phyloP scores from a whole-genome alignment of 2,113 vertebrate genomes.

The Anguilla japonica region DNA sequence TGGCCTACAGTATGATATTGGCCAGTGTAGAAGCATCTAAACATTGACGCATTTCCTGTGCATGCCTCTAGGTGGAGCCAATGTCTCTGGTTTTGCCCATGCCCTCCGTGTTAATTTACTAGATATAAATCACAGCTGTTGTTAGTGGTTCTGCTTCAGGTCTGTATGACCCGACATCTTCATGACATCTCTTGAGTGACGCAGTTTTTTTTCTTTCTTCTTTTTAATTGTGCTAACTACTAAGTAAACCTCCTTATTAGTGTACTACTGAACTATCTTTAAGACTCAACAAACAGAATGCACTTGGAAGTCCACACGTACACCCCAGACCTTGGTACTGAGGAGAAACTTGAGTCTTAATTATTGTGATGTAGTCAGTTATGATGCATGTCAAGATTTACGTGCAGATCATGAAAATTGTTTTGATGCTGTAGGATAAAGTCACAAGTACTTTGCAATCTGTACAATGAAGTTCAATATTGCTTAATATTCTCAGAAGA shows the following conservation, averaged over 20 bases:
- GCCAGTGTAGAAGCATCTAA: background rate
- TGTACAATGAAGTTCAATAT: background rate
- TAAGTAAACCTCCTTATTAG: background rate
- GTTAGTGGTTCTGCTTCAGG: background rate
- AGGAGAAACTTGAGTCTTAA: background rate
- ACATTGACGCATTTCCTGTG: background rate
- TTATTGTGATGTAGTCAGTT: background rate
- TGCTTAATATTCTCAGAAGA: background rate
- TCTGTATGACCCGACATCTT: background rate
- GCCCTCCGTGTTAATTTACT: background rate
- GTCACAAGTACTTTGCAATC: background rate
- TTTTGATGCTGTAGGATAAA: background rate
- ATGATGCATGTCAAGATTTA: background rate
- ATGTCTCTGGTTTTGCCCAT: background rate
- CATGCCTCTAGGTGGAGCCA: conserved; percentile 12
- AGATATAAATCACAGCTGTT: background rate
- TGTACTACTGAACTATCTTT: conserved; percentile 17
- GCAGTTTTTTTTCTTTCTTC: background rate
- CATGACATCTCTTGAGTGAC: background rate
- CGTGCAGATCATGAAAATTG: background rate
- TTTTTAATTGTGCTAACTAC: conserved; percentile 6
- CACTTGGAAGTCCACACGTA: background rate
- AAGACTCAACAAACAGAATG: background rate
- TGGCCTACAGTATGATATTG: background rate
- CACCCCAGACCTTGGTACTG: background rate